Conservation (phyloP, 2,797 vertebrate species). For the Typhlichthys eigenmanni region DNA sequence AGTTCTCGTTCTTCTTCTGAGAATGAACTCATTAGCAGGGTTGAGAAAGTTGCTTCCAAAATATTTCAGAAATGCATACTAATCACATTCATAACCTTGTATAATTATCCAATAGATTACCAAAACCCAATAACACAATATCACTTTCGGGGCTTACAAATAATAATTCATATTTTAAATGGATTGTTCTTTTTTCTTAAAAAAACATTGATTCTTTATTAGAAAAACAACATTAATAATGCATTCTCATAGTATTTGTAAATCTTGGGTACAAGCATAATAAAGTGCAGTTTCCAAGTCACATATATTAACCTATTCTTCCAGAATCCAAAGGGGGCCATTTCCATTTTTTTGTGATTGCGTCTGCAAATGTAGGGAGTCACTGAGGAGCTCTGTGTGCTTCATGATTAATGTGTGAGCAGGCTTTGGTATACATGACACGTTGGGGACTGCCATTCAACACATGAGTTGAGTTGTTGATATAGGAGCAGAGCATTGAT, state of each 20-base stretch:
- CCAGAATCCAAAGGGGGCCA: constrained; percentile 24
- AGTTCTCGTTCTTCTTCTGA: too few species aligned
- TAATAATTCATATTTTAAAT: too few species aligned
- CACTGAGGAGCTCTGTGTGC: constrained; percentile 31
- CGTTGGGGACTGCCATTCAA: constrained; percentile 47
- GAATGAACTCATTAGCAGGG: not conserved
- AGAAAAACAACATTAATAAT: too few species aligned
- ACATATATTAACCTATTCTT: constrained; percentile 25
- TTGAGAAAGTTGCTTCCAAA: not conserved
- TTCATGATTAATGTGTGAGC: constrained; percentile 42
- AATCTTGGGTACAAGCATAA: not conserved
- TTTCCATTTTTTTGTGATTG: constrained; percentile 32
- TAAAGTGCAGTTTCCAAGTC: constrained; percentile 13
- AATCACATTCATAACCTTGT: too few species aligned
- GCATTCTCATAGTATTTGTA: not conserved
- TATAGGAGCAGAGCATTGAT: constrained; percentile 36
- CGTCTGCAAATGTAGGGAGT: constrained; percentile 27
- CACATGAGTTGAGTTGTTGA: constrained; percentile 40
- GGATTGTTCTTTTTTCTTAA: too few species aligned
- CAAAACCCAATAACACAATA: too few species aligned
- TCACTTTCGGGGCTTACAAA: too few species aligned
- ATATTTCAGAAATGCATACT: not conserved
- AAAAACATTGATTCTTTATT: too few species aligned
- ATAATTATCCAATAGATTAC: too few species aligned
- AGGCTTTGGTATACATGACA: constrained; percentile 49